A percentile compares a stretch with the other conserved stretches of the same genome.
Conservation (phyloP, 2,797 vertebrate genomes). For the Lagocephalus sceleratus region DNA sequence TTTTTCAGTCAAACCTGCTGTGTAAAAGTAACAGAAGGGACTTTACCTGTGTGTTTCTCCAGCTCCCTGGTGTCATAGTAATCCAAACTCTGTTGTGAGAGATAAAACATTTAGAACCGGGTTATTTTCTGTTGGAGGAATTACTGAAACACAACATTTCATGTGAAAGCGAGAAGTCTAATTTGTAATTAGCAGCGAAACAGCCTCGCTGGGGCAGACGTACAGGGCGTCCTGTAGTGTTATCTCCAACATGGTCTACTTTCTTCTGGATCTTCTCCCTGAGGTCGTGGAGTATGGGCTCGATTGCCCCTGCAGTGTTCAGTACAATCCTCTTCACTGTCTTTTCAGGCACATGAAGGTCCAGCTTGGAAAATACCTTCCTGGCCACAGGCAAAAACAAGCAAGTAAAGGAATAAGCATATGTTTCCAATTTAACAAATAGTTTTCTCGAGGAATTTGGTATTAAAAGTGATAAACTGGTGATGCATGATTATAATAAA, state of each 20-base stretch:
- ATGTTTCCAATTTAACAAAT: slow-evolving; percentile 30
- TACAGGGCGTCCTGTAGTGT: slow-evolving; percentile 34
- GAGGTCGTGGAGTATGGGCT: slow-evolving; percentile 69
- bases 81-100: slow-evolving; percentile 65
- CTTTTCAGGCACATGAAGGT: slow-evolving; percentile 73
- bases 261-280: slow-evolving; percentile 72
- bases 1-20: neutral
- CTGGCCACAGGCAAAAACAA: slow-evolving; percentile 48
- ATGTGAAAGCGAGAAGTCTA: too few species aligned
- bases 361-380: slow-evolving; percentile 81
- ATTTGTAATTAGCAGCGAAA: too few species aligned
- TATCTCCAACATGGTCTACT: slow-evolving; percentile 33
- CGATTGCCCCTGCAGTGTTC: slow-evolving; percentile 66
- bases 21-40: neutral
- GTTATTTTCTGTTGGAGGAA: neutral
- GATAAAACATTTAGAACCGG: neutral
- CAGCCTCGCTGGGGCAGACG: slow-evolving; percentile 4
- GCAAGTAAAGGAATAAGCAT: neutral
- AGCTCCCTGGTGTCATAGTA: slow-evolving; percentile 67
- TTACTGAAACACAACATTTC: too few species aligned
- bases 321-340: slow-evolving; percentile 69
- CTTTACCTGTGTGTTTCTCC: slow-evolving; percentile 64
- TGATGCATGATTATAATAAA: slow-evolving; percentile 18
- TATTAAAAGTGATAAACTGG: slow-evolving; percentile 19
- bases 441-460: too few species aligned